Evolutionary conservation across 92 coral and sea anemone genomes (phyloP).

Genomic region (Phenganax subtilis): DNA sequence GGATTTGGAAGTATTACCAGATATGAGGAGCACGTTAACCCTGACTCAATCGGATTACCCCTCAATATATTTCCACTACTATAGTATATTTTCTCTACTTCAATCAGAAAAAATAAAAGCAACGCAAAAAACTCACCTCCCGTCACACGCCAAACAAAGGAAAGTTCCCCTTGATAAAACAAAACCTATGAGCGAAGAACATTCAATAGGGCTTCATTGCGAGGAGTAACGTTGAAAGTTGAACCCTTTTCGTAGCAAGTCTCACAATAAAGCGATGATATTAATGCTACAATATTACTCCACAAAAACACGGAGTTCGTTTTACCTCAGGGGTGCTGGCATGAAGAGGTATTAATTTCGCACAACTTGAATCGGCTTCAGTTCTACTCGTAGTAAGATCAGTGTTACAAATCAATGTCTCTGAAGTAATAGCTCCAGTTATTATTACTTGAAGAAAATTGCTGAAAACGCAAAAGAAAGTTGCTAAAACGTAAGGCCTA

Average conservation of each 20-base stretch:
- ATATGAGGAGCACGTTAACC: too few relatives aligned
- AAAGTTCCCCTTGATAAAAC: conserved; percentile 32
- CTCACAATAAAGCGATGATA: neutral
- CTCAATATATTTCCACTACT: neutral
- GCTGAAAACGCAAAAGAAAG: neutral
- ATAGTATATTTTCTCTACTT: neutral
- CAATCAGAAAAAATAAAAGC: neutral
- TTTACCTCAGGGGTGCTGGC: conserved; percentile 19
- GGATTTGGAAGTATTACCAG: too few relatives aligned
- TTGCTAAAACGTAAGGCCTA: neutral
- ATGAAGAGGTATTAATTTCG: conserved; percentile 24
- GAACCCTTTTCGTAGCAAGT: neutral
- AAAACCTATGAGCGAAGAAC: conserved; percentile 2
- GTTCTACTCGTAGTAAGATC: neutral
- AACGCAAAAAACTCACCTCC: neutral
- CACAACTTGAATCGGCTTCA: neutral
- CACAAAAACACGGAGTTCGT: neutral
- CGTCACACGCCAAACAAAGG: conserved; percentile 35
- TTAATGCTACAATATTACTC: neutral
- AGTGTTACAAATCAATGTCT: neutral
- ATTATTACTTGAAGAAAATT: conserved; percentile 31
- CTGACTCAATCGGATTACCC: neutral
- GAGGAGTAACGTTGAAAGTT: neutral
- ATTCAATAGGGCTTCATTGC: neutral
- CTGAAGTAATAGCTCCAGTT: conserved; percentile 19